phyloP scores from a whole-genome alignment of 2,888 invertebrate species.

The Drosophila robusta region DNA sequence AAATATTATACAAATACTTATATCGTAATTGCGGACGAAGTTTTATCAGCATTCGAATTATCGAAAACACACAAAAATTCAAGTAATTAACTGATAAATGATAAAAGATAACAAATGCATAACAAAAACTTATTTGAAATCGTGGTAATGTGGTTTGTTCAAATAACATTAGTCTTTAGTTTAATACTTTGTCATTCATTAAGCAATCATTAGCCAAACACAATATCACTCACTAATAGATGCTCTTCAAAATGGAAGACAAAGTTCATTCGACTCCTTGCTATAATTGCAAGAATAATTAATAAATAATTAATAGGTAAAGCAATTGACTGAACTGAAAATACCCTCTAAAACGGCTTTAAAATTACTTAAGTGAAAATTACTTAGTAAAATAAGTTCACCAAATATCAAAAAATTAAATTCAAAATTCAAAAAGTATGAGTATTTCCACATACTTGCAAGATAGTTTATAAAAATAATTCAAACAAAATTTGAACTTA shows the following conservation, averaged over 20 bases:
- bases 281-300: neutral
- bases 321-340: neutral
- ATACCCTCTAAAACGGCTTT: too few relatives aligned
- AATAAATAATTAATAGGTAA: neutral
- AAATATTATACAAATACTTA: neutral
- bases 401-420: too few relatives aligned
- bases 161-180: neutral
- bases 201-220: constrained; percentile 5
- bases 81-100: constrained; percentile 55
- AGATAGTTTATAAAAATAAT: too few relatives aligned
- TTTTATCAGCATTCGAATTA: constrained; percentile 52
- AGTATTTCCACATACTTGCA: too few relatives aligned
- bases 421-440: too few relatives aligned
- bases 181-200: constrained; percentile 12
- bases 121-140: neutral
- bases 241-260: neutral
- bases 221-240: neutral
- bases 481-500: too few relatives aligned
- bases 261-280: neutral
- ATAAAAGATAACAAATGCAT: constrained; percentile 9
- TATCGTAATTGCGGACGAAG: constrained; percentile 51
- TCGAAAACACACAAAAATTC: constrained; percentile 42
- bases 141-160: neutral
- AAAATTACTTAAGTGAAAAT: too few relatives aligned
- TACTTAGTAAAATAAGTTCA: too few relatives aligned